Percentiles rank a stretch among this genome's conserved stretches.
Evolutionary conservation across 2,888 invertebrate genomes (phyloP).

Genomic region (Polymixis lichenea): DNA sequence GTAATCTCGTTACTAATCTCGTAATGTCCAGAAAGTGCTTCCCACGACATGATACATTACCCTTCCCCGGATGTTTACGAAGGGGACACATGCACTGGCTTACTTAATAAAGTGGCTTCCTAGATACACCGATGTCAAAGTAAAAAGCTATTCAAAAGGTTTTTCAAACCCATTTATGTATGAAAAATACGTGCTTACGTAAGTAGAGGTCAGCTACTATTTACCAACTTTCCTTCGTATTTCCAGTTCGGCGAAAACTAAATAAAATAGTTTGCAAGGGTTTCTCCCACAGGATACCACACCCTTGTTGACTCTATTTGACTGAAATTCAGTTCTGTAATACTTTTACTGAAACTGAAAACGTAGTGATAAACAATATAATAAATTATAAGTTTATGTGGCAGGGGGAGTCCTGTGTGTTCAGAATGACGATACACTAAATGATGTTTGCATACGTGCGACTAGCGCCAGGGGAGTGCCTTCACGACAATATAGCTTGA

Average conservation of each 20-base stretch:
- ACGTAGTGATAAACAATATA: conserved; percentile 67
- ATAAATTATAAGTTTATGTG: conserved; percentile 36
- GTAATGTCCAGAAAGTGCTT: conserved; percentile 60
- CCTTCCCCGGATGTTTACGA: conserved; percentile 64
- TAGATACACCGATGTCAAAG: conserved; percentile 24
- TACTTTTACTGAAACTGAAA: conserved; percentile 69
- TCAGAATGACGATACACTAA: conserved; percentile 46
- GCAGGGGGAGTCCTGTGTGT: conserved; percentile 21
- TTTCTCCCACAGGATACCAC: conserved; percentile 74
- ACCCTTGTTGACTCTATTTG: conserved; percentile 76
- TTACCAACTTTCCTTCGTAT: conserved; percentile 55
- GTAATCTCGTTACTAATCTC: conserved; percentile 53
- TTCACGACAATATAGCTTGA: conserved; percentile 34
- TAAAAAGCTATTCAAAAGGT: conserved; percentile 18
- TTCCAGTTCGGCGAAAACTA: conserved; percentile 71
- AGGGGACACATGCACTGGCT: conserved; percentile 52
- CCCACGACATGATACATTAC: conserved; percentile 58
- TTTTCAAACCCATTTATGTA: conserved; percentile 28
- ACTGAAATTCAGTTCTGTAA: conserved; percentile 70
- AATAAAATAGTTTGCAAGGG: conserved; percentile 82
- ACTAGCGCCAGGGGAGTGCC: conserved; percentile 44
- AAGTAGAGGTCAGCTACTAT: conserved; percentile 5
- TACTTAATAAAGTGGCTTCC: conserved; percentile 37
- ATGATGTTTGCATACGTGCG: conserved; percentile 40
- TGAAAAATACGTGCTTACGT: conserved; percentile 20